Base-by-base conservation (phyloP, 1,140 invertebrate genomes). In the Aricia agestis region DNA sequence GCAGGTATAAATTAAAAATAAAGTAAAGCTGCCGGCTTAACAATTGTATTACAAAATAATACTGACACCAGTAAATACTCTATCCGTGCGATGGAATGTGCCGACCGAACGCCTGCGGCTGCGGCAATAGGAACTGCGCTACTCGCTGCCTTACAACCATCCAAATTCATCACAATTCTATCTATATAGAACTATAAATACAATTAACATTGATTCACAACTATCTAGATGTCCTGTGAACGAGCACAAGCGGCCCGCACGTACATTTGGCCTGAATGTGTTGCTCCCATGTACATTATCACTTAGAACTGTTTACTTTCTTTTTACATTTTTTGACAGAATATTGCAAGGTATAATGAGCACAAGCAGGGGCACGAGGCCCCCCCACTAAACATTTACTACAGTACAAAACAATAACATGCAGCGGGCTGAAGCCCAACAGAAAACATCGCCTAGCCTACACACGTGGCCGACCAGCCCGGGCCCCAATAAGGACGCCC, bases 11-110 rank as follows among this genome's bases (percentile, higher is more conserved):
- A 87, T 89, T 89, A 91, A 85, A 89, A 88, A 83, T 91, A 91
- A 89, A 88, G 85, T 91, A 91, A 91, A 91, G 89, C 87, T 90
- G 89, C 85, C 85, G 78, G 87, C 85, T 89, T 90, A 89, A 89
- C 80, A 89, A 80, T 84, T 70, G 84, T 87, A 87, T 89, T 91
- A 91, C 86, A 89, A 87, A 87, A 89, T 91, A 91, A 91, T 91
- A 91, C 89, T 91, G 89, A 87, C 84, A 89, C 84, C 85, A 89
- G 85, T 87, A 87, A 85, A 89, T 82, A 85, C 76, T 84, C 83
- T 85, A 85, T 87, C 80, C 83, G 76, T 80, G 76, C 77, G 85
- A 85, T 88, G 89, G 89, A 91, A 90, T 89, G 89, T 91, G 86
- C 81, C 78, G 81, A 80, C 78, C 63, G 66, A 66, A 73, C 69